Conservation (phyloP, 2,888 invertebrate genomes). For the Brachypterus glaber region DNA sequence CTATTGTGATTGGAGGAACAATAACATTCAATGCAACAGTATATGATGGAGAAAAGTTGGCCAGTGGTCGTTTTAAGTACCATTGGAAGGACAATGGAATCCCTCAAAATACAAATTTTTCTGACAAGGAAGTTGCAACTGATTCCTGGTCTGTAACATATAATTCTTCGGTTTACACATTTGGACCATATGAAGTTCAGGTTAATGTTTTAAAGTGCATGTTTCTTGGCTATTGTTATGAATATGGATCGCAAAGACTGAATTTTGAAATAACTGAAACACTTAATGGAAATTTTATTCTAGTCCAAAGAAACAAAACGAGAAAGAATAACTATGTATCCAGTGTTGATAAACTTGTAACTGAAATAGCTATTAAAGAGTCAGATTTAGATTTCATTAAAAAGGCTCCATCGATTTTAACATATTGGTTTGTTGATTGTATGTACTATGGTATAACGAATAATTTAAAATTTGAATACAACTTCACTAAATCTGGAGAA, state of each 20-base stretch:
- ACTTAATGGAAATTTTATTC: conserved; percentile 56
- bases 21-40: conserved; percentile 59
- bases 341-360: conserved; percentile 48
- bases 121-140: conserved; percentile 46
- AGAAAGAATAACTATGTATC: conserved; percentile 53
- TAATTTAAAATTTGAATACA: conserved; percentile 52
- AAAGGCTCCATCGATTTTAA: conserved; percentile 48
- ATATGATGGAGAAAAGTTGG: conserved; percentile 37
- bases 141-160: conserved; percentile 57
- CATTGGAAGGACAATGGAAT: conserved; percentile 54
- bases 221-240: conserved; percentile 37
- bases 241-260: conserved; percentile 36
- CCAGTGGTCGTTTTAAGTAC: conserved; percentile 45
- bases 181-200: conserved; percentile 51
- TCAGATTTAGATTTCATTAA: conserved; percentile 53
- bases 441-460: conserved; percentile 54
- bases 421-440: conserved; percentile 77
- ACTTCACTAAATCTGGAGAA: conserved; percentile 52
- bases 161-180: conserved; percentile 42
- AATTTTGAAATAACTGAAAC: conserved; percentile 45
- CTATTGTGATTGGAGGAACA: conserved; percentile 62
- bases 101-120: no score
- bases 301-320: conserved; percentile 54
- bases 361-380: conserved; percentile 48
- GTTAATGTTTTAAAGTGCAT: conserved; percentile 42